These are phyloP conservation scores for Melieria omissa DNA, from an alignment of 2,888 invertebrate genomes.

Conservation along the genomic window DNA sequence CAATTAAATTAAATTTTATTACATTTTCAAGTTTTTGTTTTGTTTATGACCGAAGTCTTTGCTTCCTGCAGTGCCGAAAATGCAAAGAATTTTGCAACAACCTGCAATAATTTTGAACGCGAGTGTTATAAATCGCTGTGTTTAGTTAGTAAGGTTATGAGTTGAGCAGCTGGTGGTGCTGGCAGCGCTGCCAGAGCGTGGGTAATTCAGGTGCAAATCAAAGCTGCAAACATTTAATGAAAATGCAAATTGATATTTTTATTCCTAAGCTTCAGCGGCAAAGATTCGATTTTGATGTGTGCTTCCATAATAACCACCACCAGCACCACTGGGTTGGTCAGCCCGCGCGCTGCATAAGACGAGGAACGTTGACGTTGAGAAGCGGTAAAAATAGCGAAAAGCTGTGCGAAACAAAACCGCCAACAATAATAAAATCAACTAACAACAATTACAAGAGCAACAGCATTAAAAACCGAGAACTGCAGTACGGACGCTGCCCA, in stretches of 20 bases:
- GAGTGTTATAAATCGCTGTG: too few species aligned
- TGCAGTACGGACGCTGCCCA: background rate
- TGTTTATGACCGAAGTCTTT: too few species aligned
- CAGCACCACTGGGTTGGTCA: background rate
- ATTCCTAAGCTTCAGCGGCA: background rate
- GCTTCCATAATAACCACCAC: background rate
- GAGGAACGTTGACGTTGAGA: too few species aligned
- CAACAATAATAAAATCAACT: background rate
- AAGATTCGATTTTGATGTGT: background rate
- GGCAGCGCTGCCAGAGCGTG: too few species aligned
- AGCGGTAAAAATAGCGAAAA: slow-evolving; percentile 3
- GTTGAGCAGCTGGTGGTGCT: too few species aligned
- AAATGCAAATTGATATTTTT: slow-evolving; percentile 18
- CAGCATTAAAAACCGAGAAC: background rate
- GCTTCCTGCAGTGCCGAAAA: too few species aligned
- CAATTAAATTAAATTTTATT: too few species aligned
- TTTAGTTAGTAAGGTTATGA: too few species aligned
- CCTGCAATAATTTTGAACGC: too few species aligned
- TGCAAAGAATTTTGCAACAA: too few species aligned
- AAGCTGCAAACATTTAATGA: slow-evolving; percentile 5
- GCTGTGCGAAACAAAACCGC: slow-evolving; percentile 1
- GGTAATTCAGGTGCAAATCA: too few species aligned
- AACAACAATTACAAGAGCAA: slow-evolving; percentile 8
- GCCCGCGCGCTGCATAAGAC: background rate
- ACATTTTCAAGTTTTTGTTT: too few species aligned